Percentiles rank a stretch among this genome's conserved stretches.
Conservation (phyloP, 2,888 invertebrate genomes). For the Actias luna region DNA sequence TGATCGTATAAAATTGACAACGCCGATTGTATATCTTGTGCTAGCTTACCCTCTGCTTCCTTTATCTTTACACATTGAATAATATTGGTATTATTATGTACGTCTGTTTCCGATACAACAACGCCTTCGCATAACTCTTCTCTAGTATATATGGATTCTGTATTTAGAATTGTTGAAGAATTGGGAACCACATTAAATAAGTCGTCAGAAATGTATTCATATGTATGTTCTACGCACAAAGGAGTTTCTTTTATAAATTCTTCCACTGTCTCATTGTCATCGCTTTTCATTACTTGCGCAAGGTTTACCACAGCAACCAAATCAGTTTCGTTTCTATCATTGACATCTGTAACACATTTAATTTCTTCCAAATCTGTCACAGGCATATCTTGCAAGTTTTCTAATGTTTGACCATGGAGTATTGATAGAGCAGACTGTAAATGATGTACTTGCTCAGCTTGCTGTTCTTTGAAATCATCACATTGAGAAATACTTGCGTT, state of each 20-base stretch:
- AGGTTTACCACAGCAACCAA: conserved; percentile 20
- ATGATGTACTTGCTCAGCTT: background rate
- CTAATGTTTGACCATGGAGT: conserved; percentile 30
- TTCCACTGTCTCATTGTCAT: background rate
- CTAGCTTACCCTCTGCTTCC: background rate
- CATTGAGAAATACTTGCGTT: background rate
- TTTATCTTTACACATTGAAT: background rate
- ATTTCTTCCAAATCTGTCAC: conserved; percentile 23
- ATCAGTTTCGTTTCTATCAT: conserved; percentile 29
- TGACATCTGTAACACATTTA: conserved; percentile 26
- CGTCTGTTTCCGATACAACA: conserved; percentile 10
- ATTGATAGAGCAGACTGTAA: conserved; percentile 26
- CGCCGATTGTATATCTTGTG: conserved; percentile 24
- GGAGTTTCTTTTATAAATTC: background rate
- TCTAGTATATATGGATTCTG: conserved; percentile 33
- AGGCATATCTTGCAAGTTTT: conserved; percentile 29
- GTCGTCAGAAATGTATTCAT: conserved; percentile 6
- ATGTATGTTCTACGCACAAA: background rate
- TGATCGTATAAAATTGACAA: conserved; percentile 34
- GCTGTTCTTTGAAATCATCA: background rate
- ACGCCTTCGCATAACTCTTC: conserved; percentile 35
- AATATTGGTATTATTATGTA: background rate
- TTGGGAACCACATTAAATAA: background rate
- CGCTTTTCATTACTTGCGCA: background rate
- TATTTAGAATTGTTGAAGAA: background rate